phyloP scores from a whole-genome alignment of 2,113 vertebrate species.

The Campylomormyrus tamandua region DNA sequence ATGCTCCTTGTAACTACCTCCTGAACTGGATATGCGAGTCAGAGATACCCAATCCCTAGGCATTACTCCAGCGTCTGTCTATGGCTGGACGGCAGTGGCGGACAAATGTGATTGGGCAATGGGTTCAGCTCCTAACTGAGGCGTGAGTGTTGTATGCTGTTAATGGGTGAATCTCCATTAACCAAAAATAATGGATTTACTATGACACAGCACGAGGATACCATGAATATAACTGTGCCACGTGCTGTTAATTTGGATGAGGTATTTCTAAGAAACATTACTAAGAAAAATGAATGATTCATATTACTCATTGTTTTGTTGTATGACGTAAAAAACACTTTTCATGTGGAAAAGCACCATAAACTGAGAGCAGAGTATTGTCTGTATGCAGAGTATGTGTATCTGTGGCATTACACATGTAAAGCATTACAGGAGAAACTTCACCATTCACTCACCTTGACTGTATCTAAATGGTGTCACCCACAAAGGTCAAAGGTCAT shows the following conservation, averaged over 20 bases:
- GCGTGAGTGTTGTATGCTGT: background rate
- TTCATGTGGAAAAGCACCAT: background rate
- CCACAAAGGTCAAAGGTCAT: background rate
- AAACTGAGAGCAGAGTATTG: background rate
- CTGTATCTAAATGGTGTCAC: background rate
- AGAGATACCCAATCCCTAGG: constrained; percentile 22
- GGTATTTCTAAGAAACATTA: background rate
- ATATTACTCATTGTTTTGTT: background rate
- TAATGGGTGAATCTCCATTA: background rate
- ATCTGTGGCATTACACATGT: background rate
- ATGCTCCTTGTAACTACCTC: constrained; percentile 41
- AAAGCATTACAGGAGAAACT: background rate
- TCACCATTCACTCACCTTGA: background rate
- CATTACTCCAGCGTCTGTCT: background rate
- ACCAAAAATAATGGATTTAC: background rate
- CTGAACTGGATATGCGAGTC: constrained; percentile 61
- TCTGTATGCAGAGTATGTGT: background rate
- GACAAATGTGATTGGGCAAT: constrained; percentile 13
- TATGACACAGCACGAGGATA: background rate
- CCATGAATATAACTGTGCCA: background rate
- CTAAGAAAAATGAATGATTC: background rate
- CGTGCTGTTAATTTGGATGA: background rate
- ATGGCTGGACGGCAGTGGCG: background rate
- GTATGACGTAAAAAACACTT: background rate
- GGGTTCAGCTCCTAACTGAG: background rate